phyloP scores from a whole-genome alignment of 1,140 invertebrate species.

The Drosophila virilis region DNA sequence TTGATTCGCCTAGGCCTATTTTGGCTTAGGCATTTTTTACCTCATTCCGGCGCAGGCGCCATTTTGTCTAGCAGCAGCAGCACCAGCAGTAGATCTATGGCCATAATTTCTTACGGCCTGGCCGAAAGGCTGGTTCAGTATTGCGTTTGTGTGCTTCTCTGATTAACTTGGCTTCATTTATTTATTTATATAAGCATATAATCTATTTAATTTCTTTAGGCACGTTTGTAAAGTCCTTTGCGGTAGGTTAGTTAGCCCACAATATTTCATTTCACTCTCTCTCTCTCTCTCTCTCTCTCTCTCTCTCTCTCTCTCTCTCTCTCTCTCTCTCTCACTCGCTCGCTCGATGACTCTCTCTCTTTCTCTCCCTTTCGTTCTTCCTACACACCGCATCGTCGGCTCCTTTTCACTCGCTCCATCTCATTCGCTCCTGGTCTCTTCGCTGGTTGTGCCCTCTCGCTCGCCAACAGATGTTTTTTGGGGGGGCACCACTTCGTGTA shows the following conservation, averaged over 20 bases:
- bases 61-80: constrained; percentile 26
- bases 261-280: constrained; percentile 6
- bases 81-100: neutral
- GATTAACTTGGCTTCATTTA: constrained; percentile 35
- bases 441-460: constrained; percentile 32
- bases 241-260: constrained; percentile 71
- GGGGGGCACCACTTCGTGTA: constrained; percentile 23
- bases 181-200: constrained; percentile 35
- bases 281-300: constrained; percentile 4
- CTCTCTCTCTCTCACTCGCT: constrained; percentile 19
- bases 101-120: constrained; percentile 9
- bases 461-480: constrained; percentile 56
- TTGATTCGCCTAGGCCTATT: constrained; percentile 78
- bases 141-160: constrained; percentile 9
- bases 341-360: neutral
- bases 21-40: constrained; percentile 43
- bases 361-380: constrained; percentile 14
- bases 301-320: neutral
- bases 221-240: constrained; percentile 47
- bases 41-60: constrained; percentile 64
- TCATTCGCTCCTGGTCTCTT: constrained; percentile 7
- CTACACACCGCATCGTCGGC: neutral
- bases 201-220: constrained; percentile 42
- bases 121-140: neutral
- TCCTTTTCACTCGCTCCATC: neutral